These are phyloP conservation scores for Manis pentadactyla DNA, from an alignment of 2,797 vertebrate genomes.

Conservation along the genomic window DNA sequence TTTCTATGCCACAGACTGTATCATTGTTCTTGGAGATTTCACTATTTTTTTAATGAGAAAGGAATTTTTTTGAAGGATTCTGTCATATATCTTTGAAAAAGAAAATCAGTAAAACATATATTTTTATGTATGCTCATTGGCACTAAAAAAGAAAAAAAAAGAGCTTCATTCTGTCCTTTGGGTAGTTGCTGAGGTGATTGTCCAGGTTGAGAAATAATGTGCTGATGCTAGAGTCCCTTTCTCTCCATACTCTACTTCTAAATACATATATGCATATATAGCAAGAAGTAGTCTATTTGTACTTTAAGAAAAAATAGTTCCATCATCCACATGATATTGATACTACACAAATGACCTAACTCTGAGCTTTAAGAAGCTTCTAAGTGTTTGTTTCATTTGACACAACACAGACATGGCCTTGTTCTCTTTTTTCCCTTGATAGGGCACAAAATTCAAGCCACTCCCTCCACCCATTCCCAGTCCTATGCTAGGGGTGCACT, in stretches of 20 bases:
- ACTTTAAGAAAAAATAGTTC: slow-evolving; percentile 77
- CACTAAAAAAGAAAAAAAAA: background rate
- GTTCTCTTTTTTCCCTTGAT: slow-evolving; percentile 17
- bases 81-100: slow-evolving; percentile 70
- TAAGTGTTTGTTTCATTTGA: slow-evolving; percentile 58
- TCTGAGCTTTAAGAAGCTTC: slow-evolving; percentile 44
- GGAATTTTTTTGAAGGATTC: slow-evolving; percentile 51
- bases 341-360: slow-evolving; percentile 23
- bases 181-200: slow-evolving; percentile 68
- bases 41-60: slow-evolving; percentile 62
- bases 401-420: slow-evolving; percentile 51
- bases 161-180: slow-evolving; percentile 71
- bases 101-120: slow-evolving; percentile 62
- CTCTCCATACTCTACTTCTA: slow-evolving; percentile 71
- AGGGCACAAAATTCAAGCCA: slow-evolving; percentile 6
- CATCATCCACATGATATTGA: background rate
- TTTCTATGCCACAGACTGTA: slow-evolving; percentile 34
- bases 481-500: background rate
- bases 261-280: slow-evolving; percentile 64
- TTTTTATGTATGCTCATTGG: slow-evolving; percentile 77
- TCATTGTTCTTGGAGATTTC: slow-evolving; percentile 62
- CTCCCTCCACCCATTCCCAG: background rate
- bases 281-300: slow-evolving; percentile 68
- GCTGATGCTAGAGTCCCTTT: slow-evolving; percentile 65
- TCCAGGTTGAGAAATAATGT: slow-evolving; percentile 74